phyloP scores from a whole-genome alignment of 2,113 vertebrate genomes.

The Vidua macroura region DNA sequence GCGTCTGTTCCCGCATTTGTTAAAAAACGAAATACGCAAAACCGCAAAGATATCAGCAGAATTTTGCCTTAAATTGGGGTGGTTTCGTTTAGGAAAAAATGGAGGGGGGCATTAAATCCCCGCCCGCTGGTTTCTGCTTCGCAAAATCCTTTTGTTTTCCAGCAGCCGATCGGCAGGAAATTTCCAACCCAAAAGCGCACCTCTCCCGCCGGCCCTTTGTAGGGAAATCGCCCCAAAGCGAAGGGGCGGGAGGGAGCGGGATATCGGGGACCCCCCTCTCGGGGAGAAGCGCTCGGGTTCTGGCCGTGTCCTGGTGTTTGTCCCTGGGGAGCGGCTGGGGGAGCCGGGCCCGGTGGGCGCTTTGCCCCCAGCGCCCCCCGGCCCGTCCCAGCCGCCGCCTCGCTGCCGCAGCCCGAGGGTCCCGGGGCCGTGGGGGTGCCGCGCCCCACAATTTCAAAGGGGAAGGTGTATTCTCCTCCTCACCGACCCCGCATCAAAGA shows the following conservation, averaged over 20 bases:
- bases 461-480: not conserved
- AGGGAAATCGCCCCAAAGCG: not conserved
- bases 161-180: constrained; percentile 5
- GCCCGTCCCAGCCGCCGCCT: not conserved
- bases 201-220: not conserved
- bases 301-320: not conserved
- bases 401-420: not conserved
- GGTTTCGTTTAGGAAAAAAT: not conserved
- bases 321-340: not conserved
- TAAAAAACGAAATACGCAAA: constrained; percentile 11
- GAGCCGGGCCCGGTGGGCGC: not conserved
- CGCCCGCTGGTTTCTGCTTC: not conserved
- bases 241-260: not conserved
- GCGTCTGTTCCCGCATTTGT: not conserved
- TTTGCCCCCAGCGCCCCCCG: not conserved
- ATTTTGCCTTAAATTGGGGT: not conserved
- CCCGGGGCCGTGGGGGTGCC: no score
- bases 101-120: not conserved
- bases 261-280: not conserved
- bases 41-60: not conserved
- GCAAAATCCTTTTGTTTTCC: constrained; percentile 53
- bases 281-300: not conserved
- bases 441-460: not conserved
- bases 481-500: not conserved
- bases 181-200: not conserved